These are phyloP conservation scores for Plemyria rubiginata DNA, from an alignment of 2,888 invertebrate genomes.

Conservation along the genomic window DNA sequence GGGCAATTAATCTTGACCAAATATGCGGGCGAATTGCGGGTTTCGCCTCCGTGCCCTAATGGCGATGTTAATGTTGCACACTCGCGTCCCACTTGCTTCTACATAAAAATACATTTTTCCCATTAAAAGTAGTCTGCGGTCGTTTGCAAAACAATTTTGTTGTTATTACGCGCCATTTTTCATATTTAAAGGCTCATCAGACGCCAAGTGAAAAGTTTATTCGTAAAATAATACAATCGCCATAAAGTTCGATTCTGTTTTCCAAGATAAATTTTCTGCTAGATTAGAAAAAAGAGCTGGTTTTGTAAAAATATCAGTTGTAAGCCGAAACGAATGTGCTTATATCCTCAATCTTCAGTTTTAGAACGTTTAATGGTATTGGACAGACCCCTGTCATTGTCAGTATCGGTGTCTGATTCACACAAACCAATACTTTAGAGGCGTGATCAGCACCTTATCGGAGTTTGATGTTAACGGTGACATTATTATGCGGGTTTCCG, in stretches of 20 bases:
- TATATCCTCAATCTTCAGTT: slow-evolving; percentile 51
- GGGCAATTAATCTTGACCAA: slow-evolving; percentile 82
- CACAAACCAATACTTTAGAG: slow-evolving; percentile 64
- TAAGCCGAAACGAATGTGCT: slow-evolving; percentile 36
- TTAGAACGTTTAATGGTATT: slow-evolving; percentile 56
- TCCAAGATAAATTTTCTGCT: background rate
- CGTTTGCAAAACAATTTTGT: slow-evolving; percentile 26
- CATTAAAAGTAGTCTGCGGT: slow-evolving; percentile 31
- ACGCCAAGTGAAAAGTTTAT: slow-evolving; percentile 23
- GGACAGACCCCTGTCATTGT: slow-evolving; percentile 60
- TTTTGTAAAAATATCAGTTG: slow-evolving; percentile 34
- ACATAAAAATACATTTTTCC: slow-evolving; percentile 32
- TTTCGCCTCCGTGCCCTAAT: slow-evolving; percentile 62
- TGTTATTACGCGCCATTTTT: slow-evolving; percentile 22
- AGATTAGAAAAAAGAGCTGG: background rate
- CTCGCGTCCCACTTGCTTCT: slow-evolving; percentile 33
- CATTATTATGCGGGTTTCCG: slow-evolving; percentile 72
- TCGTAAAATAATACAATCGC: slow-evolving; percentile 2
- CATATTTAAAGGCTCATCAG: slow-evolving; percentile 31
- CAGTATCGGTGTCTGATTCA: slow-evolving; percentile 57
- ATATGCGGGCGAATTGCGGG: slow-evolving; percentile 76
- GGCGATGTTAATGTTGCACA: slow-evolving; percentile 57
- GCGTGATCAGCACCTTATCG: slow-evolving; percentile 62
- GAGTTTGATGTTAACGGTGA: slow-evolving; percentile 63
- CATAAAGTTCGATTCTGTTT: slow-evolving; percentile 8